phyloP scores from a whole-genome alignment of 2,113 vertebrate species.

The Passer domesticus region DNA sequence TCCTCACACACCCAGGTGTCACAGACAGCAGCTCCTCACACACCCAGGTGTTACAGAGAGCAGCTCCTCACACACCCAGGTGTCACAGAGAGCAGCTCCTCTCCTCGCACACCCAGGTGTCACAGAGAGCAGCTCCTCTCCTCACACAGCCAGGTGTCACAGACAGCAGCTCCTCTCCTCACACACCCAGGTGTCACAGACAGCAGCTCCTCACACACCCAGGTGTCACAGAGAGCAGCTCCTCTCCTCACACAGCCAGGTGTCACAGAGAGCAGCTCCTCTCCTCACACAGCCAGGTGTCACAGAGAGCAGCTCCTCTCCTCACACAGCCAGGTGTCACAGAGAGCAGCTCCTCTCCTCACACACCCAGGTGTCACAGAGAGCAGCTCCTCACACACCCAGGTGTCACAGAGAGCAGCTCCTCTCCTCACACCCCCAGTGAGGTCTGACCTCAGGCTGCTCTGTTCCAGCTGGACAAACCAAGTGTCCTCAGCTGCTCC shows the following conservation, averaged over 20 bases:
- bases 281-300: no score
- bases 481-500: no score
- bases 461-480: no score
- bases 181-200: not conserved
- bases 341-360: not conserved
- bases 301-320: not conserved
- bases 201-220: no score
- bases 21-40: not conserved
- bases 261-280: not conserved
- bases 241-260: no score
- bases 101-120: rapidly evolving
- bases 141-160: not conserved
- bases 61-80: no score
- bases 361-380: not conserved
- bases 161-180: not conserved
- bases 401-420: not conserved
- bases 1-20: not conserved
- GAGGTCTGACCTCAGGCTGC: no score
- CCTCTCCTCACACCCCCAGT: rapidly evolving
- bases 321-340: not conserved
- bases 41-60: not conserved
- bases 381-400: not conserved
- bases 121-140: not conserved
- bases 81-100: not conserved
- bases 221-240: not conserved